Evolutionary conservation across 2,888 invertebrate genomes (phyloP), one percentile per base, ranked within the genome.

Genomic region (Hofmannophila pseudospretella): DNA sequence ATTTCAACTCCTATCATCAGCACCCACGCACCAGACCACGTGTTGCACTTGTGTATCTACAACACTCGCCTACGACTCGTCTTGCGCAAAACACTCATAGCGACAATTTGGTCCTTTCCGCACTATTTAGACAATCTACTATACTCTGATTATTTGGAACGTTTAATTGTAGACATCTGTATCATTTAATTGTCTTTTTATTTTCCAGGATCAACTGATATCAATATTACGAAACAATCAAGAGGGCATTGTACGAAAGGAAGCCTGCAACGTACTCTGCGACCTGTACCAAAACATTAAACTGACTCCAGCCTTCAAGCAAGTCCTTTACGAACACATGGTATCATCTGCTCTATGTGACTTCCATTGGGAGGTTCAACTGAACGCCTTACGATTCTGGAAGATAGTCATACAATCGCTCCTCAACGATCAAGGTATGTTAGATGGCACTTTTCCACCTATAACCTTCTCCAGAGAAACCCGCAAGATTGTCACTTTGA

Each of bases 311-410:
- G 66, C 74, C 5, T 84, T 89, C 49, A 86, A 89, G 44, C 81
- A 88, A 22, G 68, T 73, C 0, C 72, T 94, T 3, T 91, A 90
- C 53, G 88, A 89, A 16, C 88, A 91, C 3, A 91, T 94, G 89
- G 88, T 90, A 0, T 85, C 89, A 8, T 90, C 92, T 1, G 90
- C 92, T 0, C 86, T 91, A 0, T 80, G 88, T 7, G 95, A 95
- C 66, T 88, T 94, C 38, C 92, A 95, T 59, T 94, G 95, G 94
- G 95, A 95, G 66, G 94, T 94, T 0, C 94, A 94, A 69, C 76
- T 91, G 0, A 89, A 89, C 37, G 91, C 93, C 0, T 63, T 95
- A 1, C 81, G 88, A 39, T 95, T 93, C 58, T 95, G 95, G 94
- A 88, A 88, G 36, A 77, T 88, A 7, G 91, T 93, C 12, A 91